phyloP scores from a whole-genome alignment of 2,797 vertebrate genomes.

The Adelosebastes latens region DNA sequence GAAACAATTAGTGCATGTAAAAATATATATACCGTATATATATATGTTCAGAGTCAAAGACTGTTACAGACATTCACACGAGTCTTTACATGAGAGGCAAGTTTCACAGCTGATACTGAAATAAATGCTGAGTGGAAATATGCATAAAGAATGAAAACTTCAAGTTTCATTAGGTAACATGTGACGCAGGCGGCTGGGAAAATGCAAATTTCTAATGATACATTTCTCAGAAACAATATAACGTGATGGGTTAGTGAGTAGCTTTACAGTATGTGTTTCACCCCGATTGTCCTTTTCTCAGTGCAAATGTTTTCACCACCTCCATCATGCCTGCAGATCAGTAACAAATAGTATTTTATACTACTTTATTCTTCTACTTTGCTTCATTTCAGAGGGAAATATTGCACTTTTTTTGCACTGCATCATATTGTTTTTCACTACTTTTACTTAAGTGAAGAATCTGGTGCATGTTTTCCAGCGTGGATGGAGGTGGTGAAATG shows the following conservation, averaged over 20 bases:
- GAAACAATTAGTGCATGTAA: slow-evolving; percentile 33
- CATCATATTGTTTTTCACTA: too few relatives aligned
- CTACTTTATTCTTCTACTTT: background rate
- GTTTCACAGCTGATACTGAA: slow-evolving; percentile 17
- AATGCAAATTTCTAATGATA: background rate
- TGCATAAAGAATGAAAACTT: background rate
- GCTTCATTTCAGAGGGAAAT: background rate
- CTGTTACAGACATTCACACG: slow-evolving; percentile 28
- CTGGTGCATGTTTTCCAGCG: background rate
- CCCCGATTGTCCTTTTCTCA: background rate
- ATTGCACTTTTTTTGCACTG: background rate
- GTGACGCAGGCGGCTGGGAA: background rate
- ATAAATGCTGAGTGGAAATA: background rate
- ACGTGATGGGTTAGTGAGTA: background rate
- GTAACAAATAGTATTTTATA: background rate
- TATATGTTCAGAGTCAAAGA: slow-evolving; percentile 1
- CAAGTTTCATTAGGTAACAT: background rate
- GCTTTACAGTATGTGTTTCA: background rate
- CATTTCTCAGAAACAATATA: background rate
- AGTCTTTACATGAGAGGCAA: background rate
- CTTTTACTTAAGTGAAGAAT: background rate
- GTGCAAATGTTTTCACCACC: slow-evolving; percentile 5
- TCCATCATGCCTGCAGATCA: background rate
- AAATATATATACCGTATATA: slow-evolving; percentile 35
- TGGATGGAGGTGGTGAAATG: background rate